phyloP scores from a whole-genome alignment of 2,113 vertebrate genomes.

The Aleadryas rufinucha region DNA sequence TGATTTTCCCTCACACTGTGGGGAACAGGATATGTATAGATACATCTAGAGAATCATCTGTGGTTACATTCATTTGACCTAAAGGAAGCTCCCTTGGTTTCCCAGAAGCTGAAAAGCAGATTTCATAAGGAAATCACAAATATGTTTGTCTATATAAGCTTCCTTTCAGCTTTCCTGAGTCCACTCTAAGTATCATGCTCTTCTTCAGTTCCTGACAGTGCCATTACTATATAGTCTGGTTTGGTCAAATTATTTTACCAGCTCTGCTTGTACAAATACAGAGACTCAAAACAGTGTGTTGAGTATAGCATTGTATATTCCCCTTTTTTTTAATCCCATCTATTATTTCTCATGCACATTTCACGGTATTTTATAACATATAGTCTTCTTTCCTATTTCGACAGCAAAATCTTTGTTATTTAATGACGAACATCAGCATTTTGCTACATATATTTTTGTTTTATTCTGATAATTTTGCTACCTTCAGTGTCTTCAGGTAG shows the following conservation, averaged over 20 bases:
- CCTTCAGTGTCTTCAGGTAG: neutral
- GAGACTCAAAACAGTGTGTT: neutral
- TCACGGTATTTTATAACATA: neutral
- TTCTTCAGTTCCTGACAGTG: neutral
- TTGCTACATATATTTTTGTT: neutral
- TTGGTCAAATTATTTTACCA: neutral
- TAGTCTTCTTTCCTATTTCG: neutral
- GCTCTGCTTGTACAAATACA: neutral
- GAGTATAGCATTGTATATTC: neutral
- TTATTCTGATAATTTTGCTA: neutral
- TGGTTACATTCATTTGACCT: neutral
- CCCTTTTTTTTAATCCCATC: neutral
- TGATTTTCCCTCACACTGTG: neutral
- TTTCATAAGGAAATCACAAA: neutral
- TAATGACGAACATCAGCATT: neutral
- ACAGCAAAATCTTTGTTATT: neutral
- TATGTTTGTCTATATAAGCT: neutral
- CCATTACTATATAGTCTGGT: neutral
- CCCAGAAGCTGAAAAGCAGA: neutral
- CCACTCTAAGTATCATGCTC: neutral
- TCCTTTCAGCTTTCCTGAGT: neutral
- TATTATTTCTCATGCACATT: neutral
- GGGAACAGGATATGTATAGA: neutral
- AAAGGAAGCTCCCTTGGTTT: neutral
- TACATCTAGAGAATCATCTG: neutral